Percentiles rank a stretch among this genome's conserved stretches.
Evolutionary conservation across 2,113 vertebrate species (phyloP).

Genomic region (Marmota flaviventris): DNA sequence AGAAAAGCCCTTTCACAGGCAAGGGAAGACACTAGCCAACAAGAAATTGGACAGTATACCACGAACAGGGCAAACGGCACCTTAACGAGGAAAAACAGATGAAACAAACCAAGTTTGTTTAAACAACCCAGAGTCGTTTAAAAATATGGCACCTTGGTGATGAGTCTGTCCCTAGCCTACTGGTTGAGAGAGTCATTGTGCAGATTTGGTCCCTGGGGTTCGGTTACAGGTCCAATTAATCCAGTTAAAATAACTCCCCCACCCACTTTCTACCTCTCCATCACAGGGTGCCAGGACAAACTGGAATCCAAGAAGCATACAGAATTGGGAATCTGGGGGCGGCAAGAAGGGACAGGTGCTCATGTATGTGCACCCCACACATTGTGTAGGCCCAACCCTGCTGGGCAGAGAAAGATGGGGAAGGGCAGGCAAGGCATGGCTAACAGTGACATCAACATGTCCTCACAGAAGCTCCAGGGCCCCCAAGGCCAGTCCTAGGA

Average conservation of each 20-base stretch:
- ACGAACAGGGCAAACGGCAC: too few relatives aligned
- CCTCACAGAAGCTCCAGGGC: background rate
- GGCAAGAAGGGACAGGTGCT: background rate
- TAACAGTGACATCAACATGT: fast-evolving
- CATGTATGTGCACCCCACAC: background rate
- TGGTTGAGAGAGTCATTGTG: background rate
- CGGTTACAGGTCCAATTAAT: background rate
- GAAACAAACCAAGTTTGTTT: background rate
- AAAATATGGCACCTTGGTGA: background rate
- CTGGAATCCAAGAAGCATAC: background rate
- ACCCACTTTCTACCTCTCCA: background rate
- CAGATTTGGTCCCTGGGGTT: background rate
- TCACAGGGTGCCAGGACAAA: background rate
- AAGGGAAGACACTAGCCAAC: background rate
- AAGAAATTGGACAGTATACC: background rate
- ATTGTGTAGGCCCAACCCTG: fast-evolving
- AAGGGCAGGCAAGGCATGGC: fast-evolving
- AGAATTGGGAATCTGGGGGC: too few relatives aligned
- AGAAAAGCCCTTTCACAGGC: background rate
- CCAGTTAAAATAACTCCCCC: background rate
- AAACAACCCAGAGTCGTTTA: background rate
- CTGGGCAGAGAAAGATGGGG: background rate
- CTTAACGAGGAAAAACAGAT: background rate
- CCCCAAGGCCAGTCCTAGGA: background rate
- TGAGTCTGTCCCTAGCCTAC: fast-evolving